phyloP scores from a whole-genome alignment of 2,113 vertebrate genomes.

The Rallus limicola region DNA sequence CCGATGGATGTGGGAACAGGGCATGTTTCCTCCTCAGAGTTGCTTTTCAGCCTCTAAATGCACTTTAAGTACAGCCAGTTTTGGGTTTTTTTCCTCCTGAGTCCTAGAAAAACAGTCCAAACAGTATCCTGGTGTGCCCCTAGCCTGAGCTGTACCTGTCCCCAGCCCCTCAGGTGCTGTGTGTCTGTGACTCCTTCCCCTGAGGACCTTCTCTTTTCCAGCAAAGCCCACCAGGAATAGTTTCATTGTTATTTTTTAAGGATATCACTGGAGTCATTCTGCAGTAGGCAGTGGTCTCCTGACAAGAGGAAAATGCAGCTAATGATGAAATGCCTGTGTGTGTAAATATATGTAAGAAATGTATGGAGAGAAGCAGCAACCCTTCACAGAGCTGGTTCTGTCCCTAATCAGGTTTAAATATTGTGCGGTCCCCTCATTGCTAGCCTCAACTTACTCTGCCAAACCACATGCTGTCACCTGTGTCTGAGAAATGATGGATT shows the following conservation, averaged over 20 bases:
- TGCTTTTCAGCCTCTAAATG: conserved; percentile 37
- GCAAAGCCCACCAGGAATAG: background rate
- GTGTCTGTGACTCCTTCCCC: background rate
- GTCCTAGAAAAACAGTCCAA: conserved; percentile 1
- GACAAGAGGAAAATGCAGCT: conserved; percentile 32
- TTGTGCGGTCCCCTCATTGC: conserved; percentile 51
- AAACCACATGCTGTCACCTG: conserved; percentile 27
- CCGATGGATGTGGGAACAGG: background rate
- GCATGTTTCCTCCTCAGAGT: background rate
- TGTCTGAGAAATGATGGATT: conserved; percentile 31
- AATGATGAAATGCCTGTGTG: background rate
- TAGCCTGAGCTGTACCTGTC: too few relatives aligned
- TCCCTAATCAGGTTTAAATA: conserved; percentile 65
- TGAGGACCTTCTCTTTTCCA: background rate
- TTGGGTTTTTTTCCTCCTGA: background rate
- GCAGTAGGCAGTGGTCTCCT: background rate
- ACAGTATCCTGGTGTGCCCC: background rate
- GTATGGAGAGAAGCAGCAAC: conserved; percentile 44
- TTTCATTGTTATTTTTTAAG: background rate
- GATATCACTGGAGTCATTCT: background rate
- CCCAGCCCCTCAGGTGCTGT: background rate
- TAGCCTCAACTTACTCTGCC: conserved; percentile 49
- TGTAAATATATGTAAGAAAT: conserved; percentile 28
- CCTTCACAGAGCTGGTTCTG: conserved; percentile 51
- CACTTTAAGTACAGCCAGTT: conserved; percentile 32